phyloP scores from a whole-genome alignment of 2,113 vertebrate species.

The Neopipo cinnamomea region DNA sequence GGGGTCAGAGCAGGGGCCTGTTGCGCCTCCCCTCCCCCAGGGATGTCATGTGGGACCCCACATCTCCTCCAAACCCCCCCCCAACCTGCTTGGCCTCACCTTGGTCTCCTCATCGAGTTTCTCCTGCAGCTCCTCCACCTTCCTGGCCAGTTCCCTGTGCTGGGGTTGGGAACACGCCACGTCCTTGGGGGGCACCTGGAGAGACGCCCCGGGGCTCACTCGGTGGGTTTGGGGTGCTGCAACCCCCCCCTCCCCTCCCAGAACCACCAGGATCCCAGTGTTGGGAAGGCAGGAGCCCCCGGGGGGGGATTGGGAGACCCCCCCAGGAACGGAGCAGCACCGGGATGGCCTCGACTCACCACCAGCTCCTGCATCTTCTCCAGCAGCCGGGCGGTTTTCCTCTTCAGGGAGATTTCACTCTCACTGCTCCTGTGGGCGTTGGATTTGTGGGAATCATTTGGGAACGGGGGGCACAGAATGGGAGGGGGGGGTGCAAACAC shows the following conservation, averaged over 20 bases:
- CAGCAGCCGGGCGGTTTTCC: conserved; percentile 81
- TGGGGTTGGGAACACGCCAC: conserved; percentile 20
- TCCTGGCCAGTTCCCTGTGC: conserved; percentile 73
- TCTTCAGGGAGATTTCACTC: conserved; percentile 75
- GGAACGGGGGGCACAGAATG: too few species aligned
- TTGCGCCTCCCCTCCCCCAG: accelerated
- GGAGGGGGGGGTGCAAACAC: too few species aligned
- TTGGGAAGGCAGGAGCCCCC: background rate
- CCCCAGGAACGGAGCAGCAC: background rate
- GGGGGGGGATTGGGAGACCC: background rate
- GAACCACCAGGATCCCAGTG: background rate
- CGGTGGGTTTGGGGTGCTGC: accelerated
- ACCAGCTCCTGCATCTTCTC: conserved; percentile 80
- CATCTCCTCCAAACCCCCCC: accelerated
- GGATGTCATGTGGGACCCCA: accelerated
- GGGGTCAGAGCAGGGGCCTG: background rate
- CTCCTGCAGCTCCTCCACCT: conserved; percentile 77
- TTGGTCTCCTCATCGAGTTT: conserved; percentile 76
- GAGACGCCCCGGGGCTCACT: background rate
- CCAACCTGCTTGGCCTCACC: conserved; percentile 52
- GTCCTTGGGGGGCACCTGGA: background rate
- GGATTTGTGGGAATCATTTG: accelerated
- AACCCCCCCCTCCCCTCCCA: accelerated
- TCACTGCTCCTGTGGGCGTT: conserved; percentile 75
- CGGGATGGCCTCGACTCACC: conserved; percentile 58